phyloP scores from a whole-genome alignment of 2,113 vertebrate genomes.

The Pao palembangensis region DNA sequence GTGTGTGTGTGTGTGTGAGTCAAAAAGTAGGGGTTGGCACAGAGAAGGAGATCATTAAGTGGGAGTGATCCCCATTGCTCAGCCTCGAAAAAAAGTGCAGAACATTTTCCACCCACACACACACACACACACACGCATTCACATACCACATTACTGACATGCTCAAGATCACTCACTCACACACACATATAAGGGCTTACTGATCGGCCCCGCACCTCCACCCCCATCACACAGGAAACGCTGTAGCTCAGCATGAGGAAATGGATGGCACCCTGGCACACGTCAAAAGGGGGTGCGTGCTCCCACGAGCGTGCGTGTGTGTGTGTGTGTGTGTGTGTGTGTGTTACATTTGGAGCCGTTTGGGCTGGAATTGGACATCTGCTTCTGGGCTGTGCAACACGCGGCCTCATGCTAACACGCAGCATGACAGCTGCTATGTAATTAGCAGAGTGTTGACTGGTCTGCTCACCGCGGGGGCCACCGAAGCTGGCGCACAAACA shows the following conservation, averaged over 20 bases:
- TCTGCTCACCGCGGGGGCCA: slow-evolving; percentile 62
- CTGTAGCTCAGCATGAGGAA: slow-evolving; percentile 73
- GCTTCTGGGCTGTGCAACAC: slow-evolving; percentile 65
- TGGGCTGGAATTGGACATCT: slow-evolving; percentile 73
- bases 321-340: slow-evolving; percentile 32
- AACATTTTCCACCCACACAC: slow-evolving; percentile 60
- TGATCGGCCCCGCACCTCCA: slow-evolving; percentile 34
- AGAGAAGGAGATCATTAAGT: slow-evolving; percentile 68
- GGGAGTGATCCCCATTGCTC: slow-evolving; percentile 68
- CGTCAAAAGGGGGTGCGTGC: slow-evolving; percentile 58
- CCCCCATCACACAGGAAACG: slow-evolving; percentile 68
- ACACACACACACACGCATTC: slow-evolving; percentile 9
- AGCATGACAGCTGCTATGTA: slow-evolving; percentile 71
- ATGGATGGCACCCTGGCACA: slow-evolving; percentile 74
- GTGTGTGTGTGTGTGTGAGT: slow-evolving; percentile 35
- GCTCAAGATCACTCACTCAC: slow-evolving; percentile 18
- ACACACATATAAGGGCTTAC: slow-evolving; percentile 32
- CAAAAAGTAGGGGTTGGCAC: slow-evolving; percentile 55
- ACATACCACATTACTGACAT: slow-evolving; percentile 21
- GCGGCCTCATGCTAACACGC: slow-evolving; percentile 59
- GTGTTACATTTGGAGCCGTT: slow-evolving; percentile 61
- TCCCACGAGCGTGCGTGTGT: slow-evolving; percentile 5
- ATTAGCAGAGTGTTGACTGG: slow-evolving; percentile 71
- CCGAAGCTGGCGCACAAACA: slow-evolving; percentile 34
- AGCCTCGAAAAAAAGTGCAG: slow-evolving; percentile 51